Base-by-base conservation (phyloP, 2,797 vertebrate genomes). In the Helicolenus hilgendorfi region DNA sequence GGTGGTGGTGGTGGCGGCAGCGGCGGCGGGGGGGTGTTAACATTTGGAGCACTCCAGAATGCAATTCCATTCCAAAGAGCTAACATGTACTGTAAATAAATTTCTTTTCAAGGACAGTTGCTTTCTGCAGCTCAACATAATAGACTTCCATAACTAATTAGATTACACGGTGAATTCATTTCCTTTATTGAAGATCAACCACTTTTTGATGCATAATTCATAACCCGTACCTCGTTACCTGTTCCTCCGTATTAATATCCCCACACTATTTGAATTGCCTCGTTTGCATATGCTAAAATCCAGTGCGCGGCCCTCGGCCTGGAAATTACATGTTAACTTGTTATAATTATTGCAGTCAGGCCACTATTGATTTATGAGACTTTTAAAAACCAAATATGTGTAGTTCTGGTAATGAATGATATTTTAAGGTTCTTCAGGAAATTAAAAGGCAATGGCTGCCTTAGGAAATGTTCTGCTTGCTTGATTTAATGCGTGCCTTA, bases 371-470 rank as follows among this genome's bases (percentile, higher is more conserved):
- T 99, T 99, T 99, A 99, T 99, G 99, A 99, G 99, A 99, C 98
- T 99, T 99, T 99, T 99, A 98, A 99, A 99, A 99, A 98, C 98
- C 98, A 99, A 99, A 99, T 99, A 99, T 99, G 98, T 99, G 98
- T 99, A 99, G 98, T 99, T 99, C 98, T 99, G 98, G 98, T 99
- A 99, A 99, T 99, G 99, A 99, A 99, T 99, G 99, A 99, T 99
- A 99, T 99, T 99, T 99, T 99, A 99, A 99, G 98, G 98, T 99
- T 99, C 98, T 99, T 99, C 98, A 98, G 99, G 98, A 99, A 99
- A 99, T 99, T 99, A 99, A 99, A 99, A 99, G 99, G 98, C 99
- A 99, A 99, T 98, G 98, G 98, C 98, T 98, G 99, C 99, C 99
- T 99, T 98, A 99, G 98, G 99, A 99, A 99, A 99, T 98, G 98